Base-by-base conservation (phyloP, 2,888 invertebrate species). In the Nomada fucata region DNA sequence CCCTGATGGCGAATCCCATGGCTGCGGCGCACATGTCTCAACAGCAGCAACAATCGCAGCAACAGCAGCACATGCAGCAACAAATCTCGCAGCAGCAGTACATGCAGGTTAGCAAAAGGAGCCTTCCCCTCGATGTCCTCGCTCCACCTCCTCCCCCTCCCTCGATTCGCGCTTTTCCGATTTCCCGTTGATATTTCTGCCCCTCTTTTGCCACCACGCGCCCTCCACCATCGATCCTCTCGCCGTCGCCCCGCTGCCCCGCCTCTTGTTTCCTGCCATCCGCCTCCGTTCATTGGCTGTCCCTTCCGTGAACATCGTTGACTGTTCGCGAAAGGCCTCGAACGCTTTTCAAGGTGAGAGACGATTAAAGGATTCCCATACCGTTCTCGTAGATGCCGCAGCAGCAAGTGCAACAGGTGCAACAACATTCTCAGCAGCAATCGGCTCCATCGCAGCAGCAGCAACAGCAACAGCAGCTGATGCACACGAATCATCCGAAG, bases 81-180 rank as follows among this genome's bases (percentile, higher is more conserved):
- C 93, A 93, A 87, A 93, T 93, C 75, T 90, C 92, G 60, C 93
- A 93, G 88, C 92, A 93, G 85, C 92, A 93, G 82, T 94, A 94
- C 83, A 94, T 94, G 93, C 94, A 94, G 93, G 94, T 94, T 85
- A 89, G 91, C 91, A 79, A 87, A 85, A 1, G 0, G 18, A 42
- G 36, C 36, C 36, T 7, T 36, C 36, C 36, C 36, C 29, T 4
- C 4, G 5, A 29, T 3, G 4, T 29, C 29, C 36, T 36, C 36
- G 36, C 29, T 0, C 36, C 36, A n/a, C 13, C 15, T 13, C 1
- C 20, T 53, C 7, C 15, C 15, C 52, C 0, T 29, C 3, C 0
- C 36, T 7, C 36, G 36, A 36, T 7, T 47, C 23, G 26, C 20
- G 53, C 15, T 10, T 26, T 26, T 2, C 57, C 26, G 11, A n/a